Base-by-base conservation (phyloP, 2,888 invertebrate genomes). In the Odontocerum albicorne region DNA sequence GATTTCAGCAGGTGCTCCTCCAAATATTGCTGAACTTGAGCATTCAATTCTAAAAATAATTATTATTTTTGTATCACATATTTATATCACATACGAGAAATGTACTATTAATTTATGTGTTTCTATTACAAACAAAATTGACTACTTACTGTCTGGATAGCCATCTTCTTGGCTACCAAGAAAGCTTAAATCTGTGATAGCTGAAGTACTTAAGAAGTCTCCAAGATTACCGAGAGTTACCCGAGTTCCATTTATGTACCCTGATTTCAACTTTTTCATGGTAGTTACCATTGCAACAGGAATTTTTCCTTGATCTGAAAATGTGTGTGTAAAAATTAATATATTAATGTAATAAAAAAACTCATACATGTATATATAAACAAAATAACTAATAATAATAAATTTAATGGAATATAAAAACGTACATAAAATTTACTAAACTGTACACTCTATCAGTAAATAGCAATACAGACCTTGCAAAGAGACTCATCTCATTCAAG, bases 241-340 rank as follows among this genome's bases (percentile, higher is more conserved):
- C 65, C 97, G 83, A 0, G 98, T 97, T n/a, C 98, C 99, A 68
- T 96, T 96, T 49, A 98, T 95, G 69, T 99, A 99, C 7, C 99
- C 99, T 57, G 96, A 96, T 72, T 96, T 96, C 2, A 99, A 77
- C 73, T 99, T 99, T 69, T 96, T 95, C 85, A 99, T 93, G 1
- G 98, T 98, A 2, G 96, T 95, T 64, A 97, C 88, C 87, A 99
- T 93, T 0, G 96, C 92, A 69, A 92, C 79, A 0, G 96, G 96
- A 59, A 95, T 88, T 74, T 87, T 91, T 55, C 91, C 93, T 73
- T 94, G 88, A 77, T 95, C 95, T 93, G 71, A 64, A 80, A 77
- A 57, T 50, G n/a, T n/a, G n/a, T n/a, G n/a, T n/a, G n/a, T n/a
- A n/a, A n/a, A n/a, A n/a, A n/a, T n/a, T n/a, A n/a, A n/a, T n/a